Base-by-base conservation (phyloP, 2,888 invertebrate genomes). In the Lasioglossum figueresi region DNA sequence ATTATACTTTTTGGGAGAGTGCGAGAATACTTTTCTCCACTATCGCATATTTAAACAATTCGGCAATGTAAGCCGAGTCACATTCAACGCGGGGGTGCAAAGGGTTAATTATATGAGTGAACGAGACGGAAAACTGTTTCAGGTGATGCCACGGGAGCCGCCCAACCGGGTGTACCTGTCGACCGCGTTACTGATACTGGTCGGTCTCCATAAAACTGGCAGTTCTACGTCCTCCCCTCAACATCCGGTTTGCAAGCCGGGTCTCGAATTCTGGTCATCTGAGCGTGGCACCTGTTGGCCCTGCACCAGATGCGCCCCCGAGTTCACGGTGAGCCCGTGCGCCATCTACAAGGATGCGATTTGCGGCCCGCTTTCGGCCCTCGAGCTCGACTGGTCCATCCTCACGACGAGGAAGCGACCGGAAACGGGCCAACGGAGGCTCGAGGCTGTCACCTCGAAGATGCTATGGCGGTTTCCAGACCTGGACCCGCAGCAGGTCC, bases 301-400 rank as follows among this genome's bases (percentile, higher is more conserved):
- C 84, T 98, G 98, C 95, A 97, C 97, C 80, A 96, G 96, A 93
- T 98, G 98, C 95, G 96, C 96, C 91, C 95, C 96, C 34, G 92
- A 95, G 76, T 96, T 97, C 85, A 97, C 97, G 68, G 94, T 97
- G 86, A 96, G 96, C 79, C 97, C 98, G 80, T 98, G 98, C 95
- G 97, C 97, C 92, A 95, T 97, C 84, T 97, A 98, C 95, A 96
- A 97, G 86, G 97, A 98, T 95, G 97, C 98, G 68, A 95, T 97
- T 90, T 98, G 98, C 95, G 97, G 97, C 66, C 96, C 97, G 2
- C 95, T 97, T 70, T 96, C 96, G 88, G 96, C 97, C 91, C 95
- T 97, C 88, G 96, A 96, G 91, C 96, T 97, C 90, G 96, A 96
- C 94, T 96, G 96, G 96, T 93, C 96, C 93, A 96, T 96, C 94